Evolutionary conservation across 2,113 vertebrate genomes (phyloP).

Genomic region (Pygoscelis adeliae): DNA sequence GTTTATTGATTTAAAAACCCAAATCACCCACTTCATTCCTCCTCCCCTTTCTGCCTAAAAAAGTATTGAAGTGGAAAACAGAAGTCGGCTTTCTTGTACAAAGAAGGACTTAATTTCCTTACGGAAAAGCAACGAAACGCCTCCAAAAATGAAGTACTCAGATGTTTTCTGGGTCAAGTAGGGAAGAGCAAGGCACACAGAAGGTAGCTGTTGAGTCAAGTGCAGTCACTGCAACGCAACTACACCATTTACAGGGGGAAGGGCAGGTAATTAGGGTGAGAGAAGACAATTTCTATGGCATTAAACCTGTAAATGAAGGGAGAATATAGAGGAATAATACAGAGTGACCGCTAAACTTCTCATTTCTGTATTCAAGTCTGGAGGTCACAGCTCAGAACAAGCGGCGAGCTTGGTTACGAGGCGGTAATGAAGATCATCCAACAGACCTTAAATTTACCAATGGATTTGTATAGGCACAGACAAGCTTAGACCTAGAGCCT

Average conservation of each 20-base stretch:
- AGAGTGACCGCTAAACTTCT: not conserved
- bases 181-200: not conserved
- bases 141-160: not conserved
- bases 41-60: not conserved
- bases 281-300: not conserved
- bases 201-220: not conserved
- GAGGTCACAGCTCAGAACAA: not conserved
- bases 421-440: not conserved
- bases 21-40: constrained; percentile 3
- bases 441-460: not conserved
- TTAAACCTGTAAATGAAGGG: not conserved
- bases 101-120: constrained; percentile 30
- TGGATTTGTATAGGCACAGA: not conserved
- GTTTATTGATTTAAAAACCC: constrained; percentile 18
- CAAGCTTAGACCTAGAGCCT: not conserved
- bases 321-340: not conserved
- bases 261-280: not conserved
- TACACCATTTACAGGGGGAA: not conserved
- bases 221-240: not conserved
- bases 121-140: not conserved
- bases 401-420: not conserved
- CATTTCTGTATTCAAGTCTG: not conserved
- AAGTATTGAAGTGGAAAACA: not conserved
- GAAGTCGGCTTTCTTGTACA: not conserved
- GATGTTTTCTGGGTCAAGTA: not conserved